Base-by-base conservation (phyloP, 2,888 invertebrate genomes). In the Lomographa bimaculata region DNA sequence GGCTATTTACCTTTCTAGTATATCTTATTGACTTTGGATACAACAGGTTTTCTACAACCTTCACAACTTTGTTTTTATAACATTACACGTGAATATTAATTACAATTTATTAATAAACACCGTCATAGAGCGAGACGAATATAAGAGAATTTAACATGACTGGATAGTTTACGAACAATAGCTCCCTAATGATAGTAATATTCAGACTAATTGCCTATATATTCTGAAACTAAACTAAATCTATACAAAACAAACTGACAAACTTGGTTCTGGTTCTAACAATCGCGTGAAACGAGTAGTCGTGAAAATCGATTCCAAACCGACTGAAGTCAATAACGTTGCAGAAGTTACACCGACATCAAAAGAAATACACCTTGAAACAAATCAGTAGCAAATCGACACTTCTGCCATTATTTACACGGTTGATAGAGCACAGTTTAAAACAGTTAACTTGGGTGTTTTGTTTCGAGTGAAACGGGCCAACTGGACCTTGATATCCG, bases 401-500 rank as follows among this genome's bases (percentile, higher is more conserved):
- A 47, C 34, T 46, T 34, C 54, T 56, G 57, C 56, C 53, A 59
- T 62, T 62, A 61, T 63, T 60, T 63, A 55, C 59, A 69, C 65
- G 72, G 61, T 70, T 67, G 62, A 66, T 64, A 60, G 65, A 59
- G 29, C 51, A 27, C 40, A 29, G 55, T 33, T 53, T 49, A 40
- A 14, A 14, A 42, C 50, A 17, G 53, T 49, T 54, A 50, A 53
- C 46, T 45, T 40, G 48, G 56, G 50, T 74, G 77, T 79, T 79
- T 74, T 73, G 77, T 82, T 80, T 78, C 72, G 74, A 63, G 83
- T 84, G 84, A 82, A 85, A 85, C 83, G 74, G 28, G 60, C 64
- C 79, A 86, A 86, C 70, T 81, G 78, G 87, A 81, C 86, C 87
- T 87, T 86, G 87, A 81, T 86, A 77, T 87, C 85, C 86, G 84